phyloP scores from a whole-genome alignment of 2,797 vertebrate species.

The Pterois miles region DNA sequence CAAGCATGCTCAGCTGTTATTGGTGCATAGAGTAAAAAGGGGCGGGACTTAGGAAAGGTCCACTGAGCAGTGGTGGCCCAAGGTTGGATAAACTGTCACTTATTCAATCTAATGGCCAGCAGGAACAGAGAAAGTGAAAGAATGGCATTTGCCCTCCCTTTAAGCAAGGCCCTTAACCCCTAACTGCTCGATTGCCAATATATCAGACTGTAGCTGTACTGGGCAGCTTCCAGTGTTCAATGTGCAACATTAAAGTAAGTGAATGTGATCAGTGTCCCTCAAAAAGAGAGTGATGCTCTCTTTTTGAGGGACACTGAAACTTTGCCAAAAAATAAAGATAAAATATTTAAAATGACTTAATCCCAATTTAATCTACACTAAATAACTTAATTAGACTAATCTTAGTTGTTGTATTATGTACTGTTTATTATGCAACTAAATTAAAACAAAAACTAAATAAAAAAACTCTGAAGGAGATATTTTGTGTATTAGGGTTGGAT shows the following conservation, averaged over 20 bases:
- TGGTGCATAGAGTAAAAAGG: neutral
- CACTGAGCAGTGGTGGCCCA: neutral
- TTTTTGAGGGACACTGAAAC: too few species aligned
- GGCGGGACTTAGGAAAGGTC: neutral
- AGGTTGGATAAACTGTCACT: neutral
- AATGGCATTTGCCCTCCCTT: neutral
- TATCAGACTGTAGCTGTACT: neutral
- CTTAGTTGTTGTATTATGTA: neutral
- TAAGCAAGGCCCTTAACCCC: conserved; percentile 7
- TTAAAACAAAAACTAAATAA: neutral
- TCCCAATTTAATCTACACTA: neutral
- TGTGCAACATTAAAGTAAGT: neutral
- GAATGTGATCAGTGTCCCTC: neutral
- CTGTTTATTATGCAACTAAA: too few species aligned
- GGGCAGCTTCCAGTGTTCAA: neutral
- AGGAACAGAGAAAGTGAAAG: neutral
- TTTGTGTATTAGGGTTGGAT: neutral
- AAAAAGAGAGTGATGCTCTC: neutral
- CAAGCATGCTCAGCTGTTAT: neutral
- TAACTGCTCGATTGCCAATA: neutral
- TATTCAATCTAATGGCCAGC: neutral
- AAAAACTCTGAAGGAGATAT: neutral
- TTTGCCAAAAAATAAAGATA: neutral
- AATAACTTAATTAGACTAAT: neutral
- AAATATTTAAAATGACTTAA: neutral